Conservation (phyloP, 2,797 vertebrate genomes). For the Ibycter americanus region DNA sequence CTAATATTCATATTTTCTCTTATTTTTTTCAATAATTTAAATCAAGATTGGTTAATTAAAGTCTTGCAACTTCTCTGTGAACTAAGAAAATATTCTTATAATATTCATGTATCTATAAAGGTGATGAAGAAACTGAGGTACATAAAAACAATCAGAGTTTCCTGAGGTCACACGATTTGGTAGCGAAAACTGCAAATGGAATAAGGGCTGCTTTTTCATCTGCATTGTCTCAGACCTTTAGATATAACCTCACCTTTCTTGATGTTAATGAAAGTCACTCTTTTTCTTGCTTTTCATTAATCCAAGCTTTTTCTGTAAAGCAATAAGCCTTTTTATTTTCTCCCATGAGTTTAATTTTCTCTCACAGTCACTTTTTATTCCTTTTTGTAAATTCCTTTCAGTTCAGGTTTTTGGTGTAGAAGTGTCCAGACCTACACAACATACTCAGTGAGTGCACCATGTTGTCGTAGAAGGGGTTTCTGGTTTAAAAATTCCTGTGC, state of each 20-base stretch:
- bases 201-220: not conserved
- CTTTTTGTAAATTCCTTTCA: not conserved
- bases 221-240: not conserved
- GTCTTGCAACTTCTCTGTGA: not conserved
- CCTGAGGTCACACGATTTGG: not conserved
- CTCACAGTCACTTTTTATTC: not conserved
- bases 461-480: not conserved
- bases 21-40: not conserved
- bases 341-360: not conserved
- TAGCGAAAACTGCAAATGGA: not conserved
- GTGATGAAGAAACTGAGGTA: not conserved
- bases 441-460: not conserved
- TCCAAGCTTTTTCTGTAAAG: not conserved
- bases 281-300: not conserved
- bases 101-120: not conserved
- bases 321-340: not conserved
- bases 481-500: not conserved
- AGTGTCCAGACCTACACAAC: not conserved
- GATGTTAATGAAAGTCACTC: not conserved
- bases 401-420: not conserved
- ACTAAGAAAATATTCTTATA: not conserved
- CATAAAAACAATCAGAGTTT: not conserved
- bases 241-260: not conserved
- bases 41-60: not conserved
- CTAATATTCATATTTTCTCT: not conserved